These are phyloP conservation scores for Porites evermanni DNA, from an alignment of 92 coral and sea anemone species.

Conservation along the genomic window DNA sequence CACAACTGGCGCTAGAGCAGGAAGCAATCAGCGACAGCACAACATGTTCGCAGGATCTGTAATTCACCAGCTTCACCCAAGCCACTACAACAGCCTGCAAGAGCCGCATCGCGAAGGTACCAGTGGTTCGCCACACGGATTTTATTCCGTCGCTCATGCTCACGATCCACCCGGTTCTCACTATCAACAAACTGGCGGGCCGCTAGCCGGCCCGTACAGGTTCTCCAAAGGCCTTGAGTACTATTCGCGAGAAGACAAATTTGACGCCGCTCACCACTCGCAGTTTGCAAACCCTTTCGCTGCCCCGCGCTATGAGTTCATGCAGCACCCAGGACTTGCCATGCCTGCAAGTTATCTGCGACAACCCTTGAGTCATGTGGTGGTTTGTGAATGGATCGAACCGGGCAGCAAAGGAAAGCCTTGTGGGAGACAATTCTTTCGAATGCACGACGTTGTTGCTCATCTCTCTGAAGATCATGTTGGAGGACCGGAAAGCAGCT, in stretches of 20 bases:
- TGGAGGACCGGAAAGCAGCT: slow-evolving; percentile 97
- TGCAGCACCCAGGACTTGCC: slow-evolving; percentile 90
- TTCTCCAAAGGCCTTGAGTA: slow-evolving; percentile 79
- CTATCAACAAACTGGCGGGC: slow-evolving; percentile 70
- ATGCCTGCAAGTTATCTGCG: slow-evolving; percentile 93
- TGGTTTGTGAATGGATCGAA: slow-evolving; percentile 99
- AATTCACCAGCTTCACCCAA: slow-evolving; percentile 87
- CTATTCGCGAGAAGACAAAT: slow-evolving; percentile 79
- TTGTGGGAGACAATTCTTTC: slow-evolving; percentile 97
- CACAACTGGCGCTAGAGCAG: slow-evolving; percentile 67
- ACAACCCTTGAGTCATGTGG: slow-evolving; percentile 97
- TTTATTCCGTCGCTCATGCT: slow-evolving; percentile 92
- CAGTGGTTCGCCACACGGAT: slow-evolving; percentile 92
- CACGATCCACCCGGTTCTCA: slow-evolving; percentile 84
- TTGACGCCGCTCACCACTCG: slow-evolving; percentile 69
- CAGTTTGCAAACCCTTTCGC: slow-evolving; percentile 90
- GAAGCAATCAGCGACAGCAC: slow-evolving; percentile 77
- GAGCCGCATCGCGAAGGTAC: slow-evolving; percentile 90
- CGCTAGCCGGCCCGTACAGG: slow-evolving; percentile 76
- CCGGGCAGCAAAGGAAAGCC: slow-evolving; percentile 99
- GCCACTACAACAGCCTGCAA: slow-evolving; percentile 86
- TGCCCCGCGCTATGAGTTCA: slow-evolving; percentile 88
- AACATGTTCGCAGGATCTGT: slow-evolving; percentile 91
- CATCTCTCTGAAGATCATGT: slow-evolving; percentile 99
- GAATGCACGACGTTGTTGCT: slow-evolving; percentile 99